Conservation (phyloP, 2,888 invertebrate species). For the Myopa tessellatipennis region DNA sequence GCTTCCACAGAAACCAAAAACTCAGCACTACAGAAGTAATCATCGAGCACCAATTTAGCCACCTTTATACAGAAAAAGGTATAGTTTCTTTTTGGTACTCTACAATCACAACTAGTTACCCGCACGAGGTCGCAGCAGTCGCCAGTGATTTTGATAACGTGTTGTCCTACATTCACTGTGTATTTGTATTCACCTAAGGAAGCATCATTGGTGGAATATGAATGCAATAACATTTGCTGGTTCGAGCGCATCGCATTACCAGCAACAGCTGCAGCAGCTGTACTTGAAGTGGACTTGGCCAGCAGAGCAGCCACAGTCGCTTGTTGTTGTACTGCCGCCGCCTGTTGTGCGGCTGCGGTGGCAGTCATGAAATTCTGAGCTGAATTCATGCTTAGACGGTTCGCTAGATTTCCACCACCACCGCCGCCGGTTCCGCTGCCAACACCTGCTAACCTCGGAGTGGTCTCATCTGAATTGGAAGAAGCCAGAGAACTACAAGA, state of each 20-base stretch:
- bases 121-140: conserved; percentile 86
- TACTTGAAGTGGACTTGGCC: conserved; percentile 53
- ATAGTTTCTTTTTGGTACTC: background rate
- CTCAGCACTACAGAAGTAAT: conserved; percentile 76
- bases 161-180: conserved; percentile 85
- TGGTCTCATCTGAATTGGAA: conserved; percentile 72
- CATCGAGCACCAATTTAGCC: conserved; percentile 88
- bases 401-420: conserved; percentile 57
- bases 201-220: conserved; percentile 85
- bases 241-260: conserved; percentile 65
- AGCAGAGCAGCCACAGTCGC: conserved; percentile 46
- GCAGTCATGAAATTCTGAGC: conserved; percentile 65
- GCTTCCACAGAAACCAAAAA: conserved; percentile 68
- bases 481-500: conserved; percentile 85
- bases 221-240: conserved; percentile 75
- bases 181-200: conserved; percentile 89
- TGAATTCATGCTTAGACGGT: conserved; percentile 65
- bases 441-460: conserved; percentile 59
- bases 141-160: conserved; percentile 87
- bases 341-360: conserved; percentile 58
- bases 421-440: conserved; percentile 41
- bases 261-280: conserved; percentile 59
- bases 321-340: conserved; percentile 49
- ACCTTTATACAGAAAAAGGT: conserved; percentile 70
- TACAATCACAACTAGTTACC: conserved; percentile 70